Evolutionary conservation across 2,113 vertebrate genomes (phyloP).

Genomic region (Cisticola juncidis): DNA sequence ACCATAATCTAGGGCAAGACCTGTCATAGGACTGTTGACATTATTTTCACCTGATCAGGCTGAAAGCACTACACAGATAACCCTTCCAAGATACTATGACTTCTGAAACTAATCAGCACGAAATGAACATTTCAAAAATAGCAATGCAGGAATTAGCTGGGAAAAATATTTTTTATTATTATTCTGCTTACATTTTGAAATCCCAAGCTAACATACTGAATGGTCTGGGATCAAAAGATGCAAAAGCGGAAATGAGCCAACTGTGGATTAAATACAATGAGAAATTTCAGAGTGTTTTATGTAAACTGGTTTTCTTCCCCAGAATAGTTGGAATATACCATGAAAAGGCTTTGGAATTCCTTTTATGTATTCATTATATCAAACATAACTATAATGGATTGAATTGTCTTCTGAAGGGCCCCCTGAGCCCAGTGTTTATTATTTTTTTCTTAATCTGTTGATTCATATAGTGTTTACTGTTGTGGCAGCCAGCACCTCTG

Average conservation of each 20-base stretch:
- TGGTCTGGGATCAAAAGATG: not conserved
- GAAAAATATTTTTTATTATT: not conserved
- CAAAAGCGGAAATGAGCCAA: not conserved
- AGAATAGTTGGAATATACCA: not conserved
- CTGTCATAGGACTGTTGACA: not conserved
- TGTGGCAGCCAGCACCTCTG: not conserved
- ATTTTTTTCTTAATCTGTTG: slow-evolving; percentile 29
- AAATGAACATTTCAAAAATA: not conserved
- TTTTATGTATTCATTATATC: not conserved
- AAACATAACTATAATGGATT: not conserved
- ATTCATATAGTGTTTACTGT: not conserved
- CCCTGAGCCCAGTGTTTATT: not conserved
- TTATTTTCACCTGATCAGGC: not conserved
- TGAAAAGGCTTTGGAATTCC: not conserved
- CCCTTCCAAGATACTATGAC: not conserved
- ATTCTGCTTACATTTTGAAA: not conserved
- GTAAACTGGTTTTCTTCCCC: not conserved
- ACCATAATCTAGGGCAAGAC: not conserved
- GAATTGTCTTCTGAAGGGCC: not conserved
- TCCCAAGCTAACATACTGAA: not conserved
- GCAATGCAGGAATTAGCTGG: not conserved
- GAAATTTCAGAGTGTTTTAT: not conserved
- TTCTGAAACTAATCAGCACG: not conserved
- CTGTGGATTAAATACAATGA: not conserved
- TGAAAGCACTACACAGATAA: not conserved